Evolutionary conservation across 2,888 invertebrate genomes (phyloP).

Genomic region (Leucoptera coffeella): DNA sequence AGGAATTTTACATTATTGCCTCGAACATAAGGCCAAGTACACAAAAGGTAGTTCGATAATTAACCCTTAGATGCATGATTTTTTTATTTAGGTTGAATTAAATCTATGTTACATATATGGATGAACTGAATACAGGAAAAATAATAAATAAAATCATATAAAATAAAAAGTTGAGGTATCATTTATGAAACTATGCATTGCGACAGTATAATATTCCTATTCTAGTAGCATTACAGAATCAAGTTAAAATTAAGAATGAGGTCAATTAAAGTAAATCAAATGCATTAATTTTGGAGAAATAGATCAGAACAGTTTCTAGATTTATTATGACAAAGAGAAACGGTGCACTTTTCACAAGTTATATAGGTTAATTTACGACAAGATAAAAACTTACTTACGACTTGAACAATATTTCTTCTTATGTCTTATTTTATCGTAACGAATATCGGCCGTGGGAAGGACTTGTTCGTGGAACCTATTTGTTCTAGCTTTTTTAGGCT

Average conservation of each 20-base stretch:
- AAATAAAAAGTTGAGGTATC: neutral
- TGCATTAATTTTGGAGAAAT: neutral
- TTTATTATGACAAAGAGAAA: conserved; percentile 5
- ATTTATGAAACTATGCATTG: neutral
- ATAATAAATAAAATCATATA: neutral
- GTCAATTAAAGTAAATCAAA: neutral
- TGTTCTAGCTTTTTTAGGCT: conserved; percentile 2
- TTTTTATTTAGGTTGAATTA: neutral
- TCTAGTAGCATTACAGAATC: too few relatives aligned
- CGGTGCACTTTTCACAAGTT: conserved; percentile 5
- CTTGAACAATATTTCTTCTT: conserved; percentile 1
- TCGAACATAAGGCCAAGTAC: too few relatives aligned
- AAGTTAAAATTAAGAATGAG: neutral
- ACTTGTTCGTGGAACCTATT: neutral
- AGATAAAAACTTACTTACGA: conserved; percentile 2
- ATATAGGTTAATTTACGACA: conserved; percentile 3
- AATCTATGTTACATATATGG: neutral
- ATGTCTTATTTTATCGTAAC: conserved; percentile 4
- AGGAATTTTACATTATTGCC: too few relatives aligned
- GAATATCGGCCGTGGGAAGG: conserved; percentile 2
- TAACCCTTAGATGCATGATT: neutral
- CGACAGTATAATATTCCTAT: neutral
- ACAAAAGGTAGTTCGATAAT: too few relatives aligned
- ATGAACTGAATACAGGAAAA: neutral
- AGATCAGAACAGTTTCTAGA: neutral